phyloP scores from a whole-genome alignment of 2,888 invertebrate species.

The Sipha maydis region DNA sequence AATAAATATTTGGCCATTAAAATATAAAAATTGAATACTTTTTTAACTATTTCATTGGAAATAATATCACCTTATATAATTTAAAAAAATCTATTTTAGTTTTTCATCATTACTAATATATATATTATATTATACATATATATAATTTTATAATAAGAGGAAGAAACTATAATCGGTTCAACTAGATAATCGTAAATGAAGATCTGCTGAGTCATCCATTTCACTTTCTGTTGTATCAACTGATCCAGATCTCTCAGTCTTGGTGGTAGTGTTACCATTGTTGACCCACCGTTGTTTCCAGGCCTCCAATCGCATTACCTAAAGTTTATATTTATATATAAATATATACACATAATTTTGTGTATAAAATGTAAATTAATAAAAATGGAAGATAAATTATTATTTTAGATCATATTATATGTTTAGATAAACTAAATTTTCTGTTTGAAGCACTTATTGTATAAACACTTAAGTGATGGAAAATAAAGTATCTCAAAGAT shows the following conservation, averaged over 20 bases:
- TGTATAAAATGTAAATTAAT: not conserved
- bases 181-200: conserved; percentile 64
- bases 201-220: conserved; percentile 69
- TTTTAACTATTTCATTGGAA: conserved; percentile 39
- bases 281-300: conserved; percentile 70
- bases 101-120: not conserved
- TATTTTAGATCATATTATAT: not conserved
- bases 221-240: conserved; percentile 70
- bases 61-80: not conserved
- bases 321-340: not conserved
- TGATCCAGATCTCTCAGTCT: conserved; percentile 67
- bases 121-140: not conserved
- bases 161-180: conserved; percentile 8
- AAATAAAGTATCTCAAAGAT: not conserved
- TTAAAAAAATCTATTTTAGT: not conserved
- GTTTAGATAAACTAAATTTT: not conserved
- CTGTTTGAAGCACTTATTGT: not conserved
- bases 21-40: conserved; percentile 25
- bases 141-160: not conserved
- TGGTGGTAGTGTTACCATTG: conserved; percentile 66
- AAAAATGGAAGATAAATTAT: not conserved
- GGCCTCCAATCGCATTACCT: conserved; percentile 81
- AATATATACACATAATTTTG: not conserved
- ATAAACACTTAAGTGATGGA: not conserved
- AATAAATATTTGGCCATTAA: conserved; percentile 43